Evolutionary conservation across 2,113 vertebrate species (phyloP), one percentile per base, ranked within the genome.

Genomic region (Aptenodytes forsteri): DNA sequence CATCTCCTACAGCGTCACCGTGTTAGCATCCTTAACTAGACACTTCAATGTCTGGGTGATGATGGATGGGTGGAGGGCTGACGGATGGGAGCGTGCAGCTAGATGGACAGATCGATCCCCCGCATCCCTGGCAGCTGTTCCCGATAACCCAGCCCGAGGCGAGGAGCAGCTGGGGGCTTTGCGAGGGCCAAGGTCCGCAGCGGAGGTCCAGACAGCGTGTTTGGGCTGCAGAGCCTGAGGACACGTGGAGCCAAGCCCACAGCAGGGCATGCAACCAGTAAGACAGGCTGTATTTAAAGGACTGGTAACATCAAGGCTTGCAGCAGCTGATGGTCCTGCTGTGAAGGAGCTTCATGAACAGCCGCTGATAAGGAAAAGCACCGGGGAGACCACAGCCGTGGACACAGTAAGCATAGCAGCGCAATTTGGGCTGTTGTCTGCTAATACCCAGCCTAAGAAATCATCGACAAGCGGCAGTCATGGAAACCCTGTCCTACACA

Each of bases 141-240:
- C 64, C 4, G 3, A 30, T 21, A 49, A 25, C 14, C 36, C 58
- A 27, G 32, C 34, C 34, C 5, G 2, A 38, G 44, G 49, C 3
- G 0, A 19, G 64, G 38, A 66, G n/a, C 27, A n/a, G 18, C 8
- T 13, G 1, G n/a, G 9, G 27, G 34, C 76, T 66, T 58, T 54
- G 52, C 1, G 5, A 61, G 46, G 58, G 56, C 42, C 12, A 12
- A 50, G 46, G 55, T 40, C 69, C 2, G 3, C 26, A 20, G 20
- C 2, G 0, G 25, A 72, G 20, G 44, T 29, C 10, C 0, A 3
- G 40, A 38, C 1, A 1, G 21, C 0, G 2, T 7, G 32, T 47
- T 22, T 29, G 69, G 69, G 34, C 56, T 54, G 47, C 65, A 61
- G 49, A 67, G 29, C 38, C 40, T 3, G 20, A 34, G 59, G 21